Evolutionary conservation across 2,797 vertebrate genomes (phyloP), one percentile per base, ranked within the genome.

Genomic region (Pyrocephalus nanus): DNA sequence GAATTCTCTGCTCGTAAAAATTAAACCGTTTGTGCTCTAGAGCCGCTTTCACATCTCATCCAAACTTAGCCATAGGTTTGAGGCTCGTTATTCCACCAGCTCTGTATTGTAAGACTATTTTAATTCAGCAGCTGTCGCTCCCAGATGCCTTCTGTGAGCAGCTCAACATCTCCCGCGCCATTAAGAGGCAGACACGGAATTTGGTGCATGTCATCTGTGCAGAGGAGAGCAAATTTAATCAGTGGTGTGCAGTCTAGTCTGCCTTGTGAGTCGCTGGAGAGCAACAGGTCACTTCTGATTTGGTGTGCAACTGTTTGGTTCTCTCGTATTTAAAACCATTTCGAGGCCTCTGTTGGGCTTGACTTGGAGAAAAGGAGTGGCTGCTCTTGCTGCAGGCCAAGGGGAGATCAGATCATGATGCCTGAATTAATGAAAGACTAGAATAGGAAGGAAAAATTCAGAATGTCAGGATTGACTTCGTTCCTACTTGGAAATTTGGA

Each of bases 281-380:
- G 86, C 94, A 95, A 94, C 94, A 95, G 86, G 92, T 95, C 87
- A n/a, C 74, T 86, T 70, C 65, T 42, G 73, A 20, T 76, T 73
- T 34, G 71, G 12, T 55, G 67, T 67, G 79, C 36, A n/a, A 1
- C 67, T 79, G 0, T 30, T 79, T 6, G 3, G 2, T 71, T 55
- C 76, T 66, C 65, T 29, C 13, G 1, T 6, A 13, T 58, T 53
- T 76, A 36, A 79, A 74, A 67, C 25, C 62, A 8, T 57, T 82
- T 54, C 4, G 23, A 48, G 60, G 53, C 25, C 74, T 87, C 32
- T 64, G 3, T 36, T 82, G 67, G 48, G 42, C 61, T 58, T 43
- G 71, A 17, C 62, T 83, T 58, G 76, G 51, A 80, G 85, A 43
- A 34, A 30, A 69, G 65, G 25, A 58, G 74, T 32, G n/a, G 75